Conservation (phyloP, 2,888 invertebrate species). For the Cantharis lateralis region DNA sequence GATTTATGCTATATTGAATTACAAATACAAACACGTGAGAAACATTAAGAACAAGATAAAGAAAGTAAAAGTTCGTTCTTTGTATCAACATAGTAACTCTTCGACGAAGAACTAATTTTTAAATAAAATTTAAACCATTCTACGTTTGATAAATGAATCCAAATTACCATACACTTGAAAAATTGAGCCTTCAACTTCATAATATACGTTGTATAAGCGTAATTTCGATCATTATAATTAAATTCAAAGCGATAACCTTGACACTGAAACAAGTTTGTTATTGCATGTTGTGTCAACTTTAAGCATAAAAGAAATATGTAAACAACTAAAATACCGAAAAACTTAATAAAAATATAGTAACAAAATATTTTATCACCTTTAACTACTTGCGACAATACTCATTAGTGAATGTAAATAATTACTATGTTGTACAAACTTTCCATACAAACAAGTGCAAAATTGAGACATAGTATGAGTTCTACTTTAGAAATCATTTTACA, state of each 20-base stretch:
- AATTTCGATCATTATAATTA: not conserved
- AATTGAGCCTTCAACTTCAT: not conserved
- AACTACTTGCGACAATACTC: not conserved
- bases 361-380: not conserved
- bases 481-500: not conserved
- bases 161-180: not conserved
- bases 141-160: not conserved
- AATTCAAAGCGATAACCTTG: not conserved
- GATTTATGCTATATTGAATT: not conserved
- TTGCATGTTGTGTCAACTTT: not conserved
- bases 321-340: not conserved
- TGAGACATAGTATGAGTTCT: no score
- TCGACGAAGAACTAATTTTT: not conserved
- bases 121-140: not conserved
- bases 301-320: not conserved
- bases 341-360: not conserved
- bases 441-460: no score
- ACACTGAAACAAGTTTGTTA: not conserved
- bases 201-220: not conserved
- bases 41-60: not conserved
- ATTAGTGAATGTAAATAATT: not conserved
- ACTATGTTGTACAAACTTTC: not conserved
- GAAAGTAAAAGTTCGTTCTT: not conserved
- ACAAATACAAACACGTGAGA: not conserved
- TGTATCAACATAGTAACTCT: not conserved